Percentiles rank a stretch among this genome's conserved stretches.
Conservation (phyloP, 2,888 invertebrate species). For the Andrena dorsata region DNA sequence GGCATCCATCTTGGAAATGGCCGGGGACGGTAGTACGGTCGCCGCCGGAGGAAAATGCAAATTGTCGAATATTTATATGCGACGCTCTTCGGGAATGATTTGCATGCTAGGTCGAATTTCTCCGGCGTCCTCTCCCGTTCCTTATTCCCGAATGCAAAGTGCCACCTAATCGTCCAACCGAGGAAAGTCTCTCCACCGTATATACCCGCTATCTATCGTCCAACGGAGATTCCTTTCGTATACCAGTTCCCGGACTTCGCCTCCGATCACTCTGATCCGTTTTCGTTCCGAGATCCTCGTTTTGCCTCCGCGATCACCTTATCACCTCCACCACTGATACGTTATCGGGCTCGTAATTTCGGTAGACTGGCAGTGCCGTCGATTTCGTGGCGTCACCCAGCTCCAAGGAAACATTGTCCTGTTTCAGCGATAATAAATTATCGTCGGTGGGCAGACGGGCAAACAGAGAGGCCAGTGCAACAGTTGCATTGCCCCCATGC, state of each 20-base stretch:
- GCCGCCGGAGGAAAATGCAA: slow-evolving; percentile 78
- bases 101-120: slow-evolving; percentile 65
- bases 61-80: slow-evolving; percentile 81
- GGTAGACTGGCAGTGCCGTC: slow-evolving; percentile 24
- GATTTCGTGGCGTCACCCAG: slow-evolving; percentile 14
- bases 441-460: slow-evolving; percentile 17
- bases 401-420: slow-evolving; percentile 7
- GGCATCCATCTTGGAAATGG: slow-evolving; percentile 82
- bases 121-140: slow-evolving; percentile 41
- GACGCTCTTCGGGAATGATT: slow-evolving; percentile 70
- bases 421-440: slow-evolving; percentile 49
- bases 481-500: slow-evolving; percentile 57
- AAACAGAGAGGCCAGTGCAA: slow-evolving; percentile 54
- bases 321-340: slow-evolving; percentile 7
- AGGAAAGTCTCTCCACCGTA: slow-evolving; percentile 37
- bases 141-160: slow-evolving; percentile 50
- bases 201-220: slow-evolving; percentile 6
- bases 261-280: background rate
- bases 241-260: too few relatives aligned
- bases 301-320: background rate
- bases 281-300: background rate
- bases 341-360: slow-evolving; percentile 46
- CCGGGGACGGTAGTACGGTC: slow-evolving; percentile 64
- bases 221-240: slow-evolving; percentile 1
- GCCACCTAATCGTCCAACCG: slow-evolving; percentile 57